Conservation (phyloP, 2,888 invertebrate species). For the Thera britannica region DNA sequence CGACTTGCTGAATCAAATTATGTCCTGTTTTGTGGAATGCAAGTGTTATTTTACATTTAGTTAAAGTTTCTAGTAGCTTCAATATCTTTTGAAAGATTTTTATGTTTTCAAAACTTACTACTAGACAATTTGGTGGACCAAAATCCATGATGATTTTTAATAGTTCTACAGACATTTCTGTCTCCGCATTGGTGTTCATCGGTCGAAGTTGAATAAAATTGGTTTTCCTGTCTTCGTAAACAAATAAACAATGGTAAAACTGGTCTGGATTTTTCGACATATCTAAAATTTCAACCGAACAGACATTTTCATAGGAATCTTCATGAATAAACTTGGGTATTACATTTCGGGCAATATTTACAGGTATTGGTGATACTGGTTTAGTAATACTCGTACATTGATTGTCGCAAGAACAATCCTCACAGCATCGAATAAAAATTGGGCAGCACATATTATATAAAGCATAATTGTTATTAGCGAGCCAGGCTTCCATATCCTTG, state of each 20-base stretch:
- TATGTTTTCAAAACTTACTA: constrained; percentile 8
- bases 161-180: constrained; percentile 26
- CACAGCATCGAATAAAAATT: constrained; percentile 20
- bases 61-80: constrained; percentile 1
- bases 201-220: constrained; percentile 34
- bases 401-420: not conserved
- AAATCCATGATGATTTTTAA: constrained; percentile 30
- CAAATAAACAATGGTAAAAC: constrained; percentile 21
- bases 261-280: constrained; percentile 14
- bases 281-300: constrained; percentile 23
- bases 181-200: constrained; percentile 9
- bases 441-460: constrained; percentile 17
- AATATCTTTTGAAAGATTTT: constrained; percentile 11
- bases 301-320: constrained; percentile 15
- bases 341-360: not conserved
- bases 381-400: not conserved
- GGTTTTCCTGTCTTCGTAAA: constrained; percentile 25
- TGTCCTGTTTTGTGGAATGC: constrained; percentile 7
- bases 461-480: constrained; percentile 4
- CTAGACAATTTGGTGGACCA: constrained; percentile 29
- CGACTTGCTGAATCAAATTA: constrained; percentile 11
- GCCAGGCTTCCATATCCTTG: constrained; percentile 23
- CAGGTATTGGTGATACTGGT: not conserved
- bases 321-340: not conserved
- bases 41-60: not conserved